A percentile compares a stretch with the other conserved stretches of the same genome.
Evolutionary conservation across 2,113 vertebrate genomes (phyloP).

Genomic region (Brachirus orientalis): DNA sequence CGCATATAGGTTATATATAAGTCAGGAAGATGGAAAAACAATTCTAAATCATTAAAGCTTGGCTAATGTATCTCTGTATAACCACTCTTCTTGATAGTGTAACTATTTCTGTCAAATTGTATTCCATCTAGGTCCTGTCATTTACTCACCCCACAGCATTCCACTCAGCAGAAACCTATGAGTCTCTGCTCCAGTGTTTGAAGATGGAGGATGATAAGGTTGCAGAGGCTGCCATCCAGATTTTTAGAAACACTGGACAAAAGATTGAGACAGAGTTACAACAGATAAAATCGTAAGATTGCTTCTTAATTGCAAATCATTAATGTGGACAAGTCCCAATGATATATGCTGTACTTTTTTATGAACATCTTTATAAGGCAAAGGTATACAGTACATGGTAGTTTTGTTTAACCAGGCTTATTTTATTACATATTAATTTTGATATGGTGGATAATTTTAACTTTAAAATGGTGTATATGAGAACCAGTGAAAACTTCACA

Average conservation of each 20-base stretch:
- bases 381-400: too few species aligned
- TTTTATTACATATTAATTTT: background rate
- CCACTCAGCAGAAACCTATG: constrained; percentile 98
- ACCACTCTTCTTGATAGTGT: too few species aligned
- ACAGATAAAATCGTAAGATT: constrained; percentile 94
- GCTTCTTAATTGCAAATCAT: background rate
- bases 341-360: too few species aligned
- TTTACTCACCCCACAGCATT: constrained; percentile 99
- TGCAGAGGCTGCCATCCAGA: constrained; percentile 98
- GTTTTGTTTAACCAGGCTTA: too few species aligned
- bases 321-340: too few species aligned
- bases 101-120: background rate
- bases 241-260: constrained; percentile 98
- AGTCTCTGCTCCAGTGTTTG: constrained; percentile 98
- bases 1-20: background rate
- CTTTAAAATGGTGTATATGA: too few species aligned
- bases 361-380: too few species aligned
- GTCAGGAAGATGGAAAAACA: too few species aligned
- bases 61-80: too few species aligned
- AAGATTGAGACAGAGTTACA: constrained; percentile 97
- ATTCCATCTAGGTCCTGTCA: constrained; percentile 89
- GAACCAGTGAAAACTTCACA: too few species aligned
- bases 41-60: too few species aligned
- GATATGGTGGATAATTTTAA: too few species aligned
- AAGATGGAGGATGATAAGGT: constrained; percentile 99